phyloP scores from a whole-genome alignment of 2,113 vertebrate genomes.

The Corythornis madagascariensis region DNA sequence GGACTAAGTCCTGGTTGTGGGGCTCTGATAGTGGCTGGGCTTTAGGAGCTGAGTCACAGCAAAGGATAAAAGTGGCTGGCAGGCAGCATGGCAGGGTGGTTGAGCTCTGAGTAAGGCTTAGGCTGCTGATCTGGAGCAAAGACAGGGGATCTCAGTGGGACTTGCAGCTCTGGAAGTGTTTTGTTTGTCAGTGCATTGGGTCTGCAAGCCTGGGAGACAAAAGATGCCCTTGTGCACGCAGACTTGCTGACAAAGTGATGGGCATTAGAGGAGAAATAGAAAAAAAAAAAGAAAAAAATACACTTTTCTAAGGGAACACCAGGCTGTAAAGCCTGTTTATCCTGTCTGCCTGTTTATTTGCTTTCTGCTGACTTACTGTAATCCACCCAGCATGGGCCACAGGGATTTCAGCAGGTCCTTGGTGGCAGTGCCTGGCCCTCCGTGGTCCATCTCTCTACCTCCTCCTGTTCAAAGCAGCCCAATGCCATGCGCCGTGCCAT shows the following conservation, averaged over 20 bases:
- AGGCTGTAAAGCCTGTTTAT: slow-evolving; percentile 21
- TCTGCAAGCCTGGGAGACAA: neutral
- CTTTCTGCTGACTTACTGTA: slow-evolving; percentile 20
- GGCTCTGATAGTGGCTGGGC: neutral
- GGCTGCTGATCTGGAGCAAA: neutral
- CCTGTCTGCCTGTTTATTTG: slow-evolving; percentile 23
- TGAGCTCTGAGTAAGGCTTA: neutral
- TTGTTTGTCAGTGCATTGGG: neutral
- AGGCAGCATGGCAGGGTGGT: neutral
- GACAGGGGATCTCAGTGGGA: rapidly evolving
- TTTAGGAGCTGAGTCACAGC: neutral
- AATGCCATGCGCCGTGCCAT: rapidly evolving
- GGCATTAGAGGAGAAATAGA: rapidly evolving
- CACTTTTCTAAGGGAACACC: neutral
- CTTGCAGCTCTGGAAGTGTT: neutral
- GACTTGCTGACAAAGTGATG: neutral
- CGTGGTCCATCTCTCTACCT: neutral
- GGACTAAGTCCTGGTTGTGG: rapidly evolving
- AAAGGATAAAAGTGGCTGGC: neutral
- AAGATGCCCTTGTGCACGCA: neutral
- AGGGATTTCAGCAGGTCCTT: neutral
- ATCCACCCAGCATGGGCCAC: neutral
- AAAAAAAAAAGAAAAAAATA: rapidly evolving
- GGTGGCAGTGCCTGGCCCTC: neutral
- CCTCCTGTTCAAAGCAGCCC: neutral